These are phyloP conservation scores for Tokudaia muenninki DNA, from an alignment of 2,797 vertebrate genomes.

Conservation along the genomic window DNA sequence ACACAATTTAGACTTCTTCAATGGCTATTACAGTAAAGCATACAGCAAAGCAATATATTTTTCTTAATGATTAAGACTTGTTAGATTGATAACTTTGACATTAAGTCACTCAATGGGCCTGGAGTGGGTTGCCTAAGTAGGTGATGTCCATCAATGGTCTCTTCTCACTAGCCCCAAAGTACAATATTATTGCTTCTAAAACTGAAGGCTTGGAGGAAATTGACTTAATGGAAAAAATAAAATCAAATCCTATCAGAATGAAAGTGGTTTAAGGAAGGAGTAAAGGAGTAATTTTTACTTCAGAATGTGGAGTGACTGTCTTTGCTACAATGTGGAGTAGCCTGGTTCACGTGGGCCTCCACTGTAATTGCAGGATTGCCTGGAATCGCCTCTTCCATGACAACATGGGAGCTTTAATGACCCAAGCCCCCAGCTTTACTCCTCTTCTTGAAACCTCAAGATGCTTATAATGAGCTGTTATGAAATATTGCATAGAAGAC, in stretches of 20 bases:
- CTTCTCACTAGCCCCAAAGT: neutral
- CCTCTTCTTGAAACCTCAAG: neutral
- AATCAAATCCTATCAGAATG: neutral
- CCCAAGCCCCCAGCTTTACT: neutral
- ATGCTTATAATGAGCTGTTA: neutral
- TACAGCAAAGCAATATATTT: neutral
- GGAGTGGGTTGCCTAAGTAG: neutral
- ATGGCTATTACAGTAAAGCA: conserved; percentile 28
- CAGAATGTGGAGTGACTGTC: neutral
- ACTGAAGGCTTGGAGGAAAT: neutral
- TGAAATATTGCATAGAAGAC: neutral
- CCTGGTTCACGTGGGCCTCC: no score
- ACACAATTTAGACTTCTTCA: neutral
- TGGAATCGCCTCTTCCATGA: neutral
- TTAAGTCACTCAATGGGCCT: neutral
- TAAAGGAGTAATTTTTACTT: neutral
- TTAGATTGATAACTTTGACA: neutral
- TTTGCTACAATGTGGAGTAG: neutral
- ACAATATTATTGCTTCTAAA: neutral
- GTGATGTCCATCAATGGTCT: neutral
- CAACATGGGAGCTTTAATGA: neutral
- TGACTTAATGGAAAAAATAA: neutral
- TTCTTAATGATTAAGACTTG: neutral
- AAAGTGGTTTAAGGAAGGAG: neutral
- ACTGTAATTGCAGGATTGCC: neutral